A percentile compares a stretch with the other conserved stretches of the same genome.
Conservation (phyloP, 2,113 vertebrate genomes). For the Antigone vipio region DNA sequence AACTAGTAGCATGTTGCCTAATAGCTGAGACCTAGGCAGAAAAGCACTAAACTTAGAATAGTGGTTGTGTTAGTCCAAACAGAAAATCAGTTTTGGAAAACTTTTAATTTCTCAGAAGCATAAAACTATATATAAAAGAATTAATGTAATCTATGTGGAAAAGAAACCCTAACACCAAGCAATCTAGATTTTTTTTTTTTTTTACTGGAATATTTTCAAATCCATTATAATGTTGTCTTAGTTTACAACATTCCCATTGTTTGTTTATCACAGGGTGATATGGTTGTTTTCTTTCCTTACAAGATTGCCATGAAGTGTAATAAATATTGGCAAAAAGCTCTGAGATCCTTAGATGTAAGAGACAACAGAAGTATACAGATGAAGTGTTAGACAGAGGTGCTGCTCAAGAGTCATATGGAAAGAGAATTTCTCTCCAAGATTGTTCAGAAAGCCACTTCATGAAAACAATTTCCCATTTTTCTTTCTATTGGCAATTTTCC, state of each 20-base stretch:
- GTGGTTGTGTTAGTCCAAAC: neutral
- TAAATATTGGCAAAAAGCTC: neutral
- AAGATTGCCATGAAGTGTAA: neutral
- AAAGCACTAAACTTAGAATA: neutral
- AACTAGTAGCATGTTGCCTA: neutral
- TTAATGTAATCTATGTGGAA: neutral
- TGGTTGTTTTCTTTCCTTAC: neutral
- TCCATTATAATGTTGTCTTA: neutral
- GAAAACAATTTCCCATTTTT: constrained; percentile 27
- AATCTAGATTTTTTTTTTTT: neutral
- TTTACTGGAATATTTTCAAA: neutral
- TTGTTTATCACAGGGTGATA: neutral
- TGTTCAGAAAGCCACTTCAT: constrained; percentile 3
- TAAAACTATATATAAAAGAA: neutral
- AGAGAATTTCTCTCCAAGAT: neutral
- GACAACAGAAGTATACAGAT: neutral
- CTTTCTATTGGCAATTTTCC: constrained; percentile 1
- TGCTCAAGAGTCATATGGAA: neutral
- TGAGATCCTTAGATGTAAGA: neutral
- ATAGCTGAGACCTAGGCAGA: neutral
- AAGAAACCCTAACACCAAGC: neutral
- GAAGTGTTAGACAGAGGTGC: neutral
- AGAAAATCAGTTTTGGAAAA: neutral
- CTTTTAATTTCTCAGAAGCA: neutral
- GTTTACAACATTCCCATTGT: neutral